Conservation (phyloP, 2,113 vertebrate genomes). For the Oceanodroma tethys region DNA sequence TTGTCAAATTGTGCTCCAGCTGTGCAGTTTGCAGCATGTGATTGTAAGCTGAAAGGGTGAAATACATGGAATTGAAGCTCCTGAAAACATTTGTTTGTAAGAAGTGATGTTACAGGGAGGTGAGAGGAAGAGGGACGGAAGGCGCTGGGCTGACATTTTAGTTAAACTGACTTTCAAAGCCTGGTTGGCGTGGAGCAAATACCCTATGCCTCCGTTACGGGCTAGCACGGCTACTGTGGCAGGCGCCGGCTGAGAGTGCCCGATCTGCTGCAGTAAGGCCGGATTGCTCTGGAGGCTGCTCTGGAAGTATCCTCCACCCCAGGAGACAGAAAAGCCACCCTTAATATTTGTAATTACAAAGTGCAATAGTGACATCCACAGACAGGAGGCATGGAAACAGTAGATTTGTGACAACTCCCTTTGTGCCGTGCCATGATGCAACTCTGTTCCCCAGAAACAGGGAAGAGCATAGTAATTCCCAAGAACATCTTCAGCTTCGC, state of each 20-base stretch:
- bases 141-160: fast-evolving
- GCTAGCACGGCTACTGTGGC: not conserved
- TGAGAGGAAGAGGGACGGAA: not conserved
- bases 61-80: not conserved
- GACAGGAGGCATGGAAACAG: not conserved
- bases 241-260: too few species aligned
- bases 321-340: not conserved
- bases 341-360: not conserved
- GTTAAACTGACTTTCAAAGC: not conserved
- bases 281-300: not conserved
- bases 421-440: not conserved
- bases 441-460: not conserved
- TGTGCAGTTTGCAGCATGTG: not conserved
- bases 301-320: fast-evolving
- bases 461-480: not conserved
- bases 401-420: not conserved
- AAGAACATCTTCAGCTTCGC: not conserved
- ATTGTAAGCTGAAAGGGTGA: not conserved
- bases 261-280: not conserved
- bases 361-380: not conserved
- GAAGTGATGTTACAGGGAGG: not conserved
- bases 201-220: fast-evolving
- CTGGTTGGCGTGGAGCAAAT: fast-evolving
- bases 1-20: not conserved
- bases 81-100: not conserved